phyloP scores from a whole-genome alignment of 2,113 vertebrate genomes.

The Athene cunicularia region DNA sequence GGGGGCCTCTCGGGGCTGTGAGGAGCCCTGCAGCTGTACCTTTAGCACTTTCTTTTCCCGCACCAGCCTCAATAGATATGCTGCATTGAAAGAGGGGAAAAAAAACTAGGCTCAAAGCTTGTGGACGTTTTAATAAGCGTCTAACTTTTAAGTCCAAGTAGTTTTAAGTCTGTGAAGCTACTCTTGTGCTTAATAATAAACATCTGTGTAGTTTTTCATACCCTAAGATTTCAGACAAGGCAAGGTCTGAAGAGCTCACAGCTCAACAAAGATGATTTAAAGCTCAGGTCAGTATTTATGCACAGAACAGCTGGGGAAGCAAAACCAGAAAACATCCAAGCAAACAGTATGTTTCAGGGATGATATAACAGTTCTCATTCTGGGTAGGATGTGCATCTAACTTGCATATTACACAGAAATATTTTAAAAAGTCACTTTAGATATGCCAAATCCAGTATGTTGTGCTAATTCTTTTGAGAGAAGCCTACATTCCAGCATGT shows the following conservation, averaged over 20 bases:
- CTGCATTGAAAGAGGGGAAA: not conserved
- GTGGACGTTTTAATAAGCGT: not conserved
- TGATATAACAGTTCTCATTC: not conserved
- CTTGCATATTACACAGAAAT: not conserved
- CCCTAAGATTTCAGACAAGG: not conserved
- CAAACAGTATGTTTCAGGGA: not conserved
- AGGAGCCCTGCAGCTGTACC: not conserved
- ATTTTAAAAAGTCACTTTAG: not conserved
- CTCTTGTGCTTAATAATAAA: conserved; percentile 49
- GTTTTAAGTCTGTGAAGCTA: not conserved
- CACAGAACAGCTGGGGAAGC: not conserved
- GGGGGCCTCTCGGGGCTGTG: not conserved
- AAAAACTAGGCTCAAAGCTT: not conserved
- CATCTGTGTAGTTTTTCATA: not conserved
- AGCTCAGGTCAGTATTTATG: conserved; percentile 15
- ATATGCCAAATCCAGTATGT: not conserved
- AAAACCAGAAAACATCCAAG: conserved; percentile 12
- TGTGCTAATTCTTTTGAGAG: conserved; percentile 26
- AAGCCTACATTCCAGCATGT: conserved; percentile 74
- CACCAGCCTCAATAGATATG: fast-evolving
- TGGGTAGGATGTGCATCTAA: not conserved
- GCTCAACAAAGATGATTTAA: conserved; percentile 5
- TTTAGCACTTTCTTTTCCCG: not conserved
- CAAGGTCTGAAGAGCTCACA: not conserved
- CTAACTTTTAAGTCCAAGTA: not conserved